phyloP scores from a whole-genome alignment of 2,797 vertebrate genomes.

The Platyrinchus mystaceus region DNA sequence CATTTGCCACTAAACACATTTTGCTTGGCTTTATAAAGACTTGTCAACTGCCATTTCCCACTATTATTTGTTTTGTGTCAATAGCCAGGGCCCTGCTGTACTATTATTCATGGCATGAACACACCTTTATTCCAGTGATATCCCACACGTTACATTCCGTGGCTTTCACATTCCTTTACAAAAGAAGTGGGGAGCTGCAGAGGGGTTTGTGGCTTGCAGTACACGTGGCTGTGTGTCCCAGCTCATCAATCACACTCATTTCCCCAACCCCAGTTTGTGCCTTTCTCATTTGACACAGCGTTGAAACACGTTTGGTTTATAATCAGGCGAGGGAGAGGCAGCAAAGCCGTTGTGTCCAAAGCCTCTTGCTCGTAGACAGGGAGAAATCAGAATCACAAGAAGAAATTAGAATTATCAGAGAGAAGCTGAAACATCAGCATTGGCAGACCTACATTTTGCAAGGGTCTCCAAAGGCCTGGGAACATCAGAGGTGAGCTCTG shows the following conservation, averaged over 20 bases:
- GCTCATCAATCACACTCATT: background rate
- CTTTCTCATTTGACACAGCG: background rate
- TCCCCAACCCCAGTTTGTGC: background rate
- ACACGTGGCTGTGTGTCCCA: background rate
- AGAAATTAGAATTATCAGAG: background rate
- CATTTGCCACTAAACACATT: constrained; percentile 6
- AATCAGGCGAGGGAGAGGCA: background rate
- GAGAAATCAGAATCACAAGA: background rate
- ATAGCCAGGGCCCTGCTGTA: background rate
- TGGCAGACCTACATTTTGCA: background rate
- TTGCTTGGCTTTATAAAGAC: background rate
- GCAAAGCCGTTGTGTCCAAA: background rate
- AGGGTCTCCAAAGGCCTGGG: background rate
- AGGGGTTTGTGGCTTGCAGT: background rate
- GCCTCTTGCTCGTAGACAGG: background rate
- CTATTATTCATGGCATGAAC: background rate
- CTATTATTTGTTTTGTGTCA: constrained; percentile 16
- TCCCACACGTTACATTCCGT: background rate
- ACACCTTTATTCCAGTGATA: background rate
- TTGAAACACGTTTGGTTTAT: background rate
- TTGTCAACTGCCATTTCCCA: background rate
- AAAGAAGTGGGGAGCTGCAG: background rate
- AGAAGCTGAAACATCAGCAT: background rate
- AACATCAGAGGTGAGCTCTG: background rate
- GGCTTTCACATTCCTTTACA: background rate